Percentiles rank a stretch among this genome's conserved stretches.
Evolutionary conservation across 2,113 vertebrate species (phyloP).

Genomic region (Nanger granti): DNA sequence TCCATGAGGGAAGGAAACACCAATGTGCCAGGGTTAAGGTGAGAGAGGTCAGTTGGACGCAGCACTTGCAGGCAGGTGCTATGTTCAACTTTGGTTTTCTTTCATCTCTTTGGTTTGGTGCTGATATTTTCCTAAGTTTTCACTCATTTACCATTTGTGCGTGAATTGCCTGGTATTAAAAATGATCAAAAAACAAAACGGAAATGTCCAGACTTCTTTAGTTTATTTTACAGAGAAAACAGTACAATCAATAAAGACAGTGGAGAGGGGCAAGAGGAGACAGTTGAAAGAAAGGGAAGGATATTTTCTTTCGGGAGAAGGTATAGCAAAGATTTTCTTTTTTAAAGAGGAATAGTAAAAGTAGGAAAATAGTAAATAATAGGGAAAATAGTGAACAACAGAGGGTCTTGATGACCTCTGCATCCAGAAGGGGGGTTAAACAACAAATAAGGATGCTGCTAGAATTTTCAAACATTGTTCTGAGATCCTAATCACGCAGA

Average conservation of each 20-base stretch:
- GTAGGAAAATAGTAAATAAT: background rate
- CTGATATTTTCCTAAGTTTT: background rate
- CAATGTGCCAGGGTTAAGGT: background rate
- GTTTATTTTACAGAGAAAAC: background rate
- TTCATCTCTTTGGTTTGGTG: background rate
- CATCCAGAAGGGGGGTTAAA: background rate
- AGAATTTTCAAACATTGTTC: background rate
- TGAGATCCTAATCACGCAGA: background rate
- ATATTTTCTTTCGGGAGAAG: background rate
- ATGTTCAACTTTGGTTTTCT: background rate
- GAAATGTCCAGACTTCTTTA: background rate
- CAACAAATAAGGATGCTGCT: background rate
- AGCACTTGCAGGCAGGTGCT: fast-evolving
- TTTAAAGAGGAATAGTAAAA: background rate
- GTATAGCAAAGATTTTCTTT: background rate
- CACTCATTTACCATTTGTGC: background rate
- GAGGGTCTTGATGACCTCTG: background rate
- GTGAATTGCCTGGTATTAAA: background rate
- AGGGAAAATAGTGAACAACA: background rate
- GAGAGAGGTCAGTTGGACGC: background rate
- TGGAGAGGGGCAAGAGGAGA: background rate
- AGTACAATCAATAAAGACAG: background rate
- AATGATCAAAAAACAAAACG: background rate
- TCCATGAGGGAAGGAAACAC: background rate
- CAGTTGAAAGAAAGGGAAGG: background rate